Evolutionary conservation across 2,888 invertebrate genomes (phyloP), one percentile per base, ranked within the genome.

Genomic region (Brachypterus glaber): DNA sequence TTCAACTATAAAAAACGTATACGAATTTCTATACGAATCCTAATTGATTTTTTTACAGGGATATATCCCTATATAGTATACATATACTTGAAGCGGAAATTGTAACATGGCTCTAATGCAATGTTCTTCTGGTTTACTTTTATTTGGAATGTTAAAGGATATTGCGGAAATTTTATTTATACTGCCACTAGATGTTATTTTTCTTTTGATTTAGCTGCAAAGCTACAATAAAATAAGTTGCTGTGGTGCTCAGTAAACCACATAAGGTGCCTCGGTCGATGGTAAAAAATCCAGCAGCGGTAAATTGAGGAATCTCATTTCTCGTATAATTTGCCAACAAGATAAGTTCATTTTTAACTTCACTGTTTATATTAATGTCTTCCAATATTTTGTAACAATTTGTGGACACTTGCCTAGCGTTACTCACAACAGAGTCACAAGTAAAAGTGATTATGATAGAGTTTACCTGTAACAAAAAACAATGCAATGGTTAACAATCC

Each of bases 141-240:
- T n/a, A n/a, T n/a, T n/a, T n/a, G n/a, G n/a, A n/a, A n/a, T n/a
- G n/a, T n/a, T n/a, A n/a, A n/a, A n/a, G n/a, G n/a, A n/a, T n/a
- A n/a, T n/a, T n/a, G n/a, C n/a, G n/a, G n/a, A n/a, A n/a, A n/a
- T n/a, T n/a, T n/a, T n/a, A n/a, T n/a, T n/a, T n/a, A n/a, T n/a
- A n/a, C n/a, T n/a, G n/a, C n/a, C n/a, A n/a, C n/a, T n/a, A n/a
- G n/a, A n/a, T n/a, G n/a, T n/a, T n/a, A n/a, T n/a, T n/a, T n/a
- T n/a, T n/a, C n/a, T 30, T 30, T 4, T 33, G 15, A 35, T 26
- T 35, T n/a, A 35, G 17, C 27, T 35, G 35, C 14, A 35, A 14
- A 2, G 29, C 29, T 2, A 35, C 35, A 13, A 35, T 35, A 12
- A 35, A 35, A 27, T 35, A 35, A 12, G 35, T 35, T 14, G 35